Conservation (phyloP, 2,888 invertebrate genomes). For the Tinea trinotella region DNA sequence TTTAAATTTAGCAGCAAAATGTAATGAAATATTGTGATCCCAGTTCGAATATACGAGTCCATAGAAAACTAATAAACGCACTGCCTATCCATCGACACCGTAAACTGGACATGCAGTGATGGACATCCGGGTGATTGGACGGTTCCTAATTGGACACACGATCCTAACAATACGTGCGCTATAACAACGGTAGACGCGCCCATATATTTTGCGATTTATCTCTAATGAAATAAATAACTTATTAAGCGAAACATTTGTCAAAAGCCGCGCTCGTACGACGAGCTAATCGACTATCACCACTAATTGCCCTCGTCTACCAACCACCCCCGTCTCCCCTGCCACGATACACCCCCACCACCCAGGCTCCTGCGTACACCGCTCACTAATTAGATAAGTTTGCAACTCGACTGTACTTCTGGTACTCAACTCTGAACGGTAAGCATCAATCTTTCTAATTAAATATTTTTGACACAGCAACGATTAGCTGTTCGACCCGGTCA, state of each 20-base stretch:
- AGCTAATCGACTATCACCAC: constrained; percentile 73
- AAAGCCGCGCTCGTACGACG: constrained; percentile 69
- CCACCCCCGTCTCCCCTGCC: constrained; percentile 22
- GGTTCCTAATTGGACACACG: constrained; percentile 10
- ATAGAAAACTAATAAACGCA: constrained; percentile 10
- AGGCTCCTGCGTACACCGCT: constrained; percentile 34
- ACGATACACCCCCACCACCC: constrained; percentile 24
- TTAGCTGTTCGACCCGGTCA: constrained; percentile 36
- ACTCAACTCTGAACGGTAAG: constrained; percentile 59
- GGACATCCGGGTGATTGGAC: constrained; percentile 7
- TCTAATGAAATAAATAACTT: constrained; percentile 56
- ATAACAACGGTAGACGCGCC: constrained; percentile 21
- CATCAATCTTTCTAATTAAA: constrained; percentile 73
- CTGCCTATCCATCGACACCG: not conserved
- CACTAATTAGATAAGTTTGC: constrained; percentile 73
- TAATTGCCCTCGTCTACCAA: constrained; percentile 56
- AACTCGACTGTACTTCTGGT: constrained; percentile 69
- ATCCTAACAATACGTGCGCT: not conserved
- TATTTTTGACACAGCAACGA: constrained; percentile 69
- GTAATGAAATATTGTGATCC: constrained; percentile 11
- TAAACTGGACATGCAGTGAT: constrained; percentile 6
- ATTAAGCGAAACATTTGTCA: constrained; percentile 65
- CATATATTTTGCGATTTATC: constrained; percentile 51
- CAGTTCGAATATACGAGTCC: not conserved
- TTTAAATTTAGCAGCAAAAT: constrained; percentile 6